Evolutionary conservation across 2,888 invertebrate genomes (phyloP).

Genomic region (Timema podura): DNA sequence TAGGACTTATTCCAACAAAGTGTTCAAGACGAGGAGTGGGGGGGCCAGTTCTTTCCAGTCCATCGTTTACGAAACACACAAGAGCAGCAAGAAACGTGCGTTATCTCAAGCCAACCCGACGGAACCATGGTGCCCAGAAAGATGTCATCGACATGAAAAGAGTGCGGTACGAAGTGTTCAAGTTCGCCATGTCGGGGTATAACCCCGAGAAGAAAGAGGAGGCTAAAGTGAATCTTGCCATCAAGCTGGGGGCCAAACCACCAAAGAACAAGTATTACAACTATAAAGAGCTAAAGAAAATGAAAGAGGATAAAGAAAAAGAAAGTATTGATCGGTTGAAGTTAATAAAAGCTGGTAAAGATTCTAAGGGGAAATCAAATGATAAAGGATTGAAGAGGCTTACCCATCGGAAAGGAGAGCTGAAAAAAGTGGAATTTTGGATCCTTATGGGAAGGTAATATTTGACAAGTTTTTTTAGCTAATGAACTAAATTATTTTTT

Average conservation of each 20-base stretch:
- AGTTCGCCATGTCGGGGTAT: slow-evolving; percentile 77
- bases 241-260: slow-evolving; percentile 80
- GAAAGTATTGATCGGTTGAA: slow-evolving; percentile 40
- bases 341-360: slow-evolving; percentile 50
- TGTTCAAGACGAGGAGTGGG: slow-evolving; percentile 2
- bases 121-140: slow-evolving; percentile 31
- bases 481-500: too few species aligned
- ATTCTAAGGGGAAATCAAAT: slow-evolving; percentile 53
- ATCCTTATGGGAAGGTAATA: slow-evolving; percentile 23
- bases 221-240: slow-evolving; percentile 71
- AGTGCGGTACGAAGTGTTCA: slow-evolving; percentile 75
- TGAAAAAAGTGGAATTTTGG: slow-evolving; percentile 42
- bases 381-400: slow-evolving; percentile 49
- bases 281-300: slow-evolving; percentile 63
- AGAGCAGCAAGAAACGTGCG: slow-evolving; percentile 48
- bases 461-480: background rate
- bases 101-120: background rate
- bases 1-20: slow-evolving; percentile 18
- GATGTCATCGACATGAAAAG: slow-evolving; percentile 67
- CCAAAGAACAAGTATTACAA: slow-evolving; percentile 64
- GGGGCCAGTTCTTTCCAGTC: slow-evolving; percentile 45
- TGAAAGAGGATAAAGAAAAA: slow-evolving; percentile 56
- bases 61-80: slow-evolving; percentile 52
- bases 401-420: slow-evolving; percentile 48
- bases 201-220: slow-evolving; percentile 65